Evolutionary conservation across 2,797 vertebrate genomes (phyloP), one percentile per base, ranked within the genome.

Genomic region (Enteromius paludinosus): DNA sequence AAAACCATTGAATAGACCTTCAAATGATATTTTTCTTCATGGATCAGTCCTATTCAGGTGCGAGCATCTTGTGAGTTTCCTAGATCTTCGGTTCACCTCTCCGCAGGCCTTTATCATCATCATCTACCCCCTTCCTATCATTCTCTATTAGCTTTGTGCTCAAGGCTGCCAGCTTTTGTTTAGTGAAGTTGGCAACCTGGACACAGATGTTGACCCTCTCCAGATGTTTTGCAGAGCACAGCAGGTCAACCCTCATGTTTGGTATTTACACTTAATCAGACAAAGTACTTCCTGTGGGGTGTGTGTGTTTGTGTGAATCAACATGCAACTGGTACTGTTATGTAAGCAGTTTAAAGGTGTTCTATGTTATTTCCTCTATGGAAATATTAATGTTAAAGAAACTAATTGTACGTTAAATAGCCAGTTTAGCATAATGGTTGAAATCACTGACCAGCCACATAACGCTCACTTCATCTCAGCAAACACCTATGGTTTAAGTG

Each of bases 221-320:
- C 84, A 82, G 84, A 85, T 85, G 84, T 82, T 82, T 45, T 33
- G 59, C 70, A 38, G 79, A 73, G 14, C 65, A 47, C 74, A 82
- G 79, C 79, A 85, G 74, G 79, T 78, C 69, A 28, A 81, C 74
- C 84, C 81, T 65, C 64, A 43, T 85, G 83, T 83, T 83, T 74
- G 69, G 73, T 83, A 68, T 79, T 83, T 76, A 78, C 62, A 49
- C 73, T 70, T 77, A 81, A 70, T 85, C 79, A 81, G 75, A 78
- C 41, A 52, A 72, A 77, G 38, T 65, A 64, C 28, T 74, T 74
- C 87, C 66, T 64, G 73, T 65, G 64, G 30, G 84, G 66, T 35
- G 72, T 86, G 54, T 45, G 38, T 64, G 41, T 86, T 59, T 54
- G 77, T 83, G 30, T 45, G 47, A 35, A 35, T 35, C 28, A 52